Evolutionary conservation across 2,888 invertebrate genomes (phyloP).

Genomic region (Caenorhabditis japonica): DNA sequence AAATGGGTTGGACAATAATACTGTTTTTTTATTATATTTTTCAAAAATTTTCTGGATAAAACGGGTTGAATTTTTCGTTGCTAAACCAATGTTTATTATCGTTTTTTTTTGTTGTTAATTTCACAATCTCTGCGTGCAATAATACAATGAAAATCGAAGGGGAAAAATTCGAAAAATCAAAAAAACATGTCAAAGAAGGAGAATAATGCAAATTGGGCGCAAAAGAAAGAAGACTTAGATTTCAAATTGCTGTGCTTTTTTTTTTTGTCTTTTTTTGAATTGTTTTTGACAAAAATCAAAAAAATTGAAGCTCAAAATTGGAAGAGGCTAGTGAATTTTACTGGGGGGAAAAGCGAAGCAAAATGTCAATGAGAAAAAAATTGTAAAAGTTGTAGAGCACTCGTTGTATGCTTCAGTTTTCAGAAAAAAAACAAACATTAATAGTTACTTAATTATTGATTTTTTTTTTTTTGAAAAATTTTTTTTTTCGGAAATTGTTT

Average conservation of each 20-base stretch:
- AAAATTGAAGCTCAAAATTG: constrained; percentile 2
- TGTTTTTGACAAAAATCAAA: not conserved
- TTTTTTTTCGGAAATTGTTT: not conserved
- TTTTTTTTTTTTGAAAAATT: not conserved
- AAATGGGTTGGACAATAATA: not conserved
- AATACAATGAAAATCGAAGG: too few species aligned
- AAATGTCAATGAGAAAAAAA: not conserved
- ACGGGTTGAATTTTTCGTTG: too few species aligned
- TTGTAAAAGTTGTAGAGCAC: too few species aligned
- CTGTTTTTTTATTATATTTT: too few species aligned
- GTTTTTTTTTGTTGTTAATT: too few species aligned
- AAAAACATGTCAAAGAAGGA: not conserved
- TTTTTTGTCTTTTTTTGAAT: not conserved
- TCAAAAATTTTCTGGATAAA: too few species aligned
- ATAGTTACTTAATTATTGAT: too few species aligned
- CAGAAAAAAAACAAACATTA: too few species aligned
- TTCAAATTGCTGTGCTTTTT: too few species aligned
- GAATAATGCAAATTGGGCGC: not conserved
- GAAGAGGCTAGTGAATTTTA: not conserved
- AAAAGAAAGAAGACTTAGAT: constrained; percentile 15
- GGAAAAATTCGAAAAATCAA: constrained; percentile 5
- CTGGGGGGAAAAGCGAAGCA: constrained; percentile 6
- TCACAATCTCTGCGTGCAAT: too few species aligned
- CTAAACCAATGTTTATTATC: too few species aligned
- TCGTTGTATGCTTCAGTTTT: constrained; percentile 8